A percentile compares a stretch with the other conserved stretches of the same genome.
These are phyloP conservation scores for Mirounga angustirostris DNA, from an alignment of 2,113 vertebrate species.

Conservation along the genomic window DNA sequence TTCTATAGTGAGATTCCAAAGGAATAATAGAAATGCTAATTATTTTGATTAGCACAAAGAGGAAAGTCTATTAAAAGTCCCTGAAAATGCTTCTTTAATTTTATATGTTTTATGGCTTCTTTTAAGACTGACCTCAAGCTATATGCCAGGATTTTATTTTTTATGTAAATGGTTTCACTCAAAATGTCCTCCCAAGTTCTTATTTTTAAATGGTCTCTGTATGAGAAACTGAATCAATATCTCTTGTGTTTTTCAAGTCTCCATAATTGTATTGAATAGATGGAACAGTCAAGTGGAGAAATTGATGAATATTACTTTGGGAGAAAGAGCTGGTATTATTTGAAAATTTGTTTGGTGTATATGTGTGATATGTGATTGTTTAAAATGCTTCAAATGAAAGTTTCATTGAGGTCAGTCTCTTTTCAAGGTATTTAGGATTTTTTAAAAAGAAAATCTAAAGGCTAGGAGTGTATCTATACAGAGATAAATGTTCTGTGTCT, in stretches of 20 bases:
- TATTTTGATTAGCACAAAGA: constrained; percentile 55
- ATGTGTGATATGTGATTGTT: constrained; percentile 45
- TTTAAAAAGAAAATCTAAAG: background rate
- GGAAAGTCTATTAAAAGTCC: constrained; percentile 62
- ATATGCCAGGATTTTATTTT: constrained; percentile 64
- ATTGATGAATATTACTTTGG: constrained; percentile 68
- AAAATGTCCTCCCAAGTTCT: constrained; percentile 54
- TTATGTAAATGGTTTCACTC: constrained; percentile 51
- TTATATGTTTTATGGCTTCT: constrained; percentile 32
- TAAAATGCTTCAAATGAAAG: constrained; percentile 58
- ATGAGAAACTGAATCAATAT: constrained; percentile 67
- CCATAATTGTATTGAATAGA: constrained; percentile 61
- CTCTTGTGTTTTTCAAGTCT: constrained; percentile 68
- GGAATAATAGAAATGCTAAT: constrained; percentile 74
- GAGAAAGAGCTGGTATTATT: constrained; percentile 31
- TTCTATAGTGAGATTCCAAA: constrained; percentile 50
- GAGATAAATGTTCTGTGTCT: background rate
- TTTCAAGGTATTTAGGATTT: background rate
- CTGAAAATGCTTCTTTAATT: constrained; percentile 61
- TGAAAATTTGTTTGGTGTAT: constrained; percentile 54
- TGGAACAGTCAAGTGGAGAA: constrained; percentile 42
- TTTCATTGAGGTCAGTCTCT: background rate
- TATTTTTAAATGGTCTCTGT: constrained; percentile 66
- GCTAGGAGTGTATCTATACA: background rate
- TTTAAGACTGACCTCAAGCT: constrained; percentile 20